phyloP scores from a whole-genome alignment of 2,888 invertebrate genomes.

The Hirudinaria manillensis region DNA sequence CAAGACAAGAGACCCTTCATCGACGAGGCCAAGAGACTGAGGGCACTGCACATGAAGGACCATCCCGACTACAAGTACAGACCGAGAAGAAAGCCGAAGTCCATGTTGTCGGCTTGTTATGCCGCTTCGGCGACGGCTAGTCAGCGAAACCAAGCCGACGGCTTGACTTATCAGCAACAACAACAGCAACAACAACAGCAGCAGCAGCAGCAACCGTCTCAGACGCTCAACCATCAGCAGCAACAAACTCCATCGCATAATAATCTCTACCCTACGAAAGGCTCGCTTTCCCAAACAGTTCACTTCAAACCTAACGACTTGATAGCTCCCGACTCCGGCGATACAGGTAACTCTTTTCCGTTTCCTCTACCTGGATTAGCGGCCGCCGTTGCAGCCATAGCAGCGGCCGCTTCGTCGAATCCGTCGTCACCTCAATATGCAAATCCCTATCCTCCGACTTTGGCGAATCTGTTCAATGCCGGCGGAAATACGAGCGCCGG shows the following conservation, averaged over 20 bases:
- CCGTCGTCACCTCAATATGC: not conserved
- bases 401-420: not conserved
- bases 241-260: too few relatives aligned
- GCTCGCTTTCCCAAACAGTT: not conserved
- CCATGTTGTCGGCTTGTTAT: conserved; percentile 53
- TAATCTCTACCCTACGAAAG: not conserved
- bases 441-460: not conserved
- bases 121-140: not conserved
- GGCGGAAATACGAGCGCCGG: not conserved
- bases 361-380: not conserved
- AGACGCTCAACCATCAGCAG: too few relatives aligned
- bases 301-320: not conserved
- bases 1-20: conserved; percentile 95
- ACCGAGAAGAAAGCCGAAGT: conserved; percentile 73
- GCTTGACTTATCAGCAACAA: not conserved
- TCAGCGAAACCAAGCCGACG: not conserved
- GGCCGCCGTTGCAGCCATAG: not conserved
- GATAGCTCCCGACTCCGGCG: not conserved
- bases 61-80: conserved; percentile 97
- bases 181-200: conserved; percentile 5
- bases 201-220: not conserved
- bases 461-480: not conserved
- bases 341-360: not conserved
- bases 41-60: conserved; percentile 98
- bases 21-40: conserved; percentile 91